Evolutionary conservation across 1,140 invertebrate genomes (phyloP), one percentile per base, ranked within the genome.

Genomic region (Dendroctonus ponderosae): DNA sequence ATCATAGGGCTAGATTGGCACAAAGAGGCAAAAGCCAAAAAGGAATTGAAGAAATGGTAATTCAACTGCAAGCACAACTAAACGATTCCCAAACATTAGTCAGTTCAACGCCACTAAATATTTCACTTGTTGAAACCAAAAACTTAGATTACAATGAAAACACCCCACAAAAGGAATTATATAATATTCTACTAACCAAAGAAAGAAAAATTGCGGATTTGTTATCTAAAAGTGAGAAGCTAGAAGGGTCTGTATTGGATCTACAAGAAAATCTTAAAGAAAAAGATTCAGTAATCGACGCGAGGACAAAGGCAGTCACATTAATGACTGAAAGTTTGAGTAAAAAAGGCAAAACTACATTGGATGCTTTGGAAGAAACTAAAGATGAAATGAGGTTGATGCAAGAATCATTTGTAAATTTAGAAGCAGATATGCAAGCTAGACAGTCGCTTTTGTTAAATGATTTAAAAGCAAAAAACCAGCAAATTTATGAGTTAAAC

Each of bases 281-380:
- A 75, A 94, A 94, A 78, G 91, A 93, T 77, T 87, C 89, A 73
- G 89, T 95, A 49, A 92, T 94, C 74, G 86, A 91, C 78, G 88
- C 92, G 8, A 85, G 91, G 78, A 93, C 90, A 69, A 87, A 88
- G 80, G 91, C 92, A 14, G 86, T 90, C 42, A 85, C 87, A n/a
- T 79, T 91, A 60, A 87, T 91, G 83, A 87, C 89, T 6, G 89
- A 89, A 69, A 88, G 87, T 77, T 80, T 91, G 54, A 89, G 85
- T 69, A 86, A 84, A 76, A 89, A 88, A 79, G 85, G 87, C 71
- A 89, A 89, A 80, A 84, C 82, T 62, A 87, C 87, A 8, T 75
- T 91, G 51, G 84, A 88, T 72, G 84, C 86, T 63, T 78, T 92
- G 49, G 90, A 91, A 74, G 90, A 91, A 71, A 90, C 89, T 8